Percentiles rank a stretch among this genome's conserved stretches.
Conservation (phyloP, 2,888 invertebrate species). For the Periphyllus acericola region DNA sequence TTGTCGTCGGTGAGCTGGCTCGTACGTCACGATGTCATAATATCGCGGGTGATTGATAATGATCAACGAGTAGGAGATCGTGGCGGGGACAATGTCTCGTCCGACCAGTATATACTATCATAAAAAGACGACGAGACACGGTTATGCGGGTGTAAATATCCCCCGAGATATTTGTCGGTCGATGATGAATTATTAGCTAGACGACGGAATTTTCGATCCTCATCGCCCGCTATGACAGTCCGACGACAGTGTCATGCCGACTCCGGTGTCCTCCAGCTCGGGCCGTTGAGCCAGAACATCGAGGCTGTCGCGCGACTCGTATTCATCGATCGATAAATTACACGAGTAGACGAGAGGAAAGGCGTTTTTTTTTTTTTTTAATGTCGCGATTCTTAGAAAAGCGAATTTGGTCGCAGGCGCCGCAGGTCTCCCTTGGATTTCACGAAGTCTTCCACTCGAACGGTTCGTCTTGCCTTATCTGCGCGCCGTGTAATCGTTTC, state of each 20-base stretch:
- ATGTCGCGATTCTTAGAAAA: background rate
- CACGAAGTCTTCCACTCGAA: constrained; percentile 22
- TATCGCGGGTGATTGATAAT: constrained; percentile 19
- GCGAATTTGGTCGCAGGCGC: background rate
- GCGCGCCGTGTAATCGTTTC: background rate
- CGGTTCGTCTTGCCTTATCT: constrained; percentile 6
- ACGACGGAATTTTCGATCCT: no score
- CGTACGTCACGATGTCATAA: background rate
- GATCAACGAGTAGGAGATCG: background rate
- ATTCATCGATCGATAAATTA: no score
- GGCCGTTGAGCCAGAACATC: no score
- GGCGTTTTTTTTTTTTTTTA: background rate
- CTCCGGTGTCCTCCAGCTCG: no score
- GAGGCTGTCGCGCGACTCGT: no score
- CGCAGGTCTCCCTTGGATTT: background rate
- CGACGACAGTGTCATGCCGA: no score
- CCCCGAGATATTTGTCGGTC: no score
- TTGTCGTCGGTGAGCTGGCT: background rate
- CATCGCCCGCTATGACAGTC: no score
- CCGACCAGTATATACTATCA: no score
- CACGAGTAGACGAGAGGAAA: background rate
- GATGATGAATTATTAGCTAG: no score
- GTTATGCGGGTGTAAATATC: no score
- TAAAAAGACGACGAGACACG: no score
- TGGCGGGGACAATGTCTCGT: background rate